Base-by-base conservation (phyloP, 2,113 vertebrate species). In the Oryzias celebensis region DNA sequence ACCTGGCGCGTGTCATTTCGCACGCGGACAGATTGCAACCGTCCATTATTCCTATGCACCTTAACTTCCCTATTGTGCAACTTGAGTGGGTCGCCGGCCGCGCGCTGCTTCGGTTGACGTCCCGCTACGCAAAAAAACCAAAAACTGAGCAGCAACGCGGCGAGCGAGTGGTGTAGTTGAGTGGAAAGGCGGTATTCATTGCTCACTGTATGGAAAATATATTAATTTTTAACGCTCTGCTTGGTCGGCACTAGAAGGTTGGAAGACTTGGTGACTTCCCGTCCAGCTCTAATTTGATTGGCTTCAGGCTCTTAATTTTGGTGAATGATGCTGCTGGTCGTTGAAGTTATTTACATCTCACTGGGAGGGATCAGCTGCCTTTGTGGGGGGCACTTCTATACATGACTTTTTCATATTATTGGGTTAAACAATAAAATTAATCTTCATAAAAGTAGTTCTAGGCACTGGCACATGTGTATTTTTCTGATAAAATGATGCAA, bases 41-140 rank as follows among this genome's bases (percentile, higher is more conserved):
- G 18, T 23, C 65, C 55, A 44, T 70, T 49, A 44, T 42, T 23
- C 48, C 46, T 44, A 24, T 52, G 36, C 50, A 47, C 55, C 58
- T 58, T 51, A 85, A 87, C 80, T 88, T 84, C 85, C 75, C 78
- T 47, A 62, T 87, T 84, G 87, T 87, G 87, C 82, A 87, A 85
- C 82, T 85, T 80, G 68, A 79, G 72, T 65, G 72, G 75, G 67
- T 71, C 31, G 22, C 44, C 52, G 71, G 73, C 77, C 60, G 64
- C 75, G 69, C 75, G 62, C 65, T 53, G 73, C 55, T 68, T 60
- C 42, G 53, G 45, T 48, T 69, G 81, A 83, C 71, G 69, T 65
- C 71, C 73, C 54, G 52, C 63, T 73, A 49, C 58, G 68, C 61
- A 36, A 36, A 2, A 36, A 36, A 10, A 10, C 2, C 7, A 36